Evolutionary conservation across 2,797 vertebrate genomes (phyloP).

Genomic region (Onychomys leucogaster): DNA sequence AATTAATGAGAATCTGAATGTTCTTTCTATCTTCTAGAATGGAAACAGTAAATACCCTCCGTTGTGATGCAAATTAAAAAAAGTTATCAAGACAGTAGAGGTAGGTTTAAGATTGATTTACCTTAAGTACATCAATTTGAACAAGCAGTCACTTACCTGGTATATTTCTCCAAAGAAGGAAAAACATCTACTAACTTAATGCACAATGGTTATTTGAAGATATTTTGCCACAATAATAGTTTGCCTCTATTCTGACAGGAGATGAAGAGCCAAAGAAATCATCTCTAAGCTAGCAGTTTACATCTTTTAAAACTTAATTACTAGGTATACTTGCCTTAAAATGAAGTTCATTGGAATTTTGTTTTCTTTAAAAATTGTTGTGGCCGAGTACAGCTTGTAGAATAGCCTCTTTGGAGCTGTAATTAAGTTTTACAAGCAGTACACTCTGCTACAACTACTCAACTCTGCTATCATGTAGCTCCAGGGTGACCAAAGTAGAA

Average conservation of each 20-base stretch:
- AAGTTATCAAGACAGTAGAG: not conserved
- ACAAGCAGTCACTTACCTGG: not conserved
- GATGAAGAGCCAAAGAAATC: not conserved
- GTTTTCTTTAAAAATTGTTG: not conserved
- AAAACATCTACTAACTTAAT: not conserved
- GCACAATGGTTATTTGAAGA: not conserved
- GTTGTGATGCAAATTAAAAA: not conserved
- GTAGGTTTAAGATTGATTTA: not conserved
- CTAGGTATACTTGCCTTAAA: not conserved
- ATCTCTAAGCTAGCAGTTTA: not conserved
- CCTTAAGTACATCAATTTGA: not conserved
- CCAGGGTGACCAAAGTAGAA: not conserved
- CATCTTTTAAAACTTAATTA: slow-evolving; percentile 37
- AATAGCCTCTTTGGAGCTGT: not conserved
- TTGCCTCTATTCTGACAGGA: not conserved
- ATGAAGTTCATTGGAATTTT: not conserved
- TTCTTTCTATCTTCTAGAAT: not conserved
- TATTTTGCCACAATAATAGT: not conserved
- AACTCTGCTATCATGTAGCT: not conserved
- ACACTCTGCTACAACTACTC: not conserved
- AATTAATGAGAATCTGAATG: not conserved
- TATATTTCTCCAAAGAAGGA: slow-evolving; percentile 3
- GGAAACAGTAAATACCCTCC: not conserved
- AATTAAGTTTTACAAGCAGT: not conserved
- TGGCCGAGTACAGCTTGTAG: not conserved